Base-by-base conservation (phyloP, 2,113 vertebrate species). In the Chascanopsetta lugubris region DNA sequence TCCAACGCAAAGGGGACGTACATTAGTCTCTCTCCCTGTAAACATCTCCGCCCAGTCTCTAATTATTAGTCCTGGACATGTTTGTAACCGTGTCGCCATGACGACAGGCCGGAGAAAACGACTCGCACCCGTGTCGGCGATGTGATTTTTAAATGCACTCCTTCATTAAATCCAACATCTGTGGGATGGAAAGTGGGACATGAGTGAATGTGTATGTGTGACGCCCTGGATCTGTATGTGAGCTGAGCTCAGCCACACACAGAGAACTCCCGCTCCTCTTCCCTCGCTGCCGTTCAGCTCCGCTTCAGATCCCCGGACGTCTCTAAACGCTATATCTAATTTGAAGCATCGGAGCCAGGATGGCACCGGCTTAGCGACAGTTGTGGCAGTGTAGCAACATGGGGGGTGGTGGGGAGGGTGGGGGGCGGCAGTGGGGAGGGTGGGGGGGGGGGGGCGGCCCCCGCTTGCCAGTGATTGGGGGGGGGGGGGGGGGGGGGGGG, bases 391-490 rank as follows among this genome's bases (percentile, higher is more conserved):
- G 48, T 32, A 81, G 68, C 69, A 65, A 62, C 71, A 59, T 30
- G 18, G 30, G 32, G 63, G 56, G 76, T 11, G 47, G 45, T 58
- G 61, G 63, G 47, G 48, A 75, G 53, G 48, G 72, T n/a, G n/a
- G n/a, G n/a, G n/a, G n/a, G n/a, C n/a, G n/a, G n/a, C n/a, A n/a
- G n/a, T n/a, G n/a, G n/a, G n/a, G n/a, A n/a, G n/a, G n/a, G n/a
- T n/a, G n/a, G n/a, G n/a, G n/a, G n/a, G n/a, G n/a, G n/a, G n/a
- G n/a, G n/a, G n/a, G n/a, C n/a, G n/a, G n/a, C n/a, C n/a, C 66
- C 71, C 76, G 62, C 82, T 74, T 83, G 51, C 61, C 46, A 18
- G 49, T 67, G 69, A 86, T 87, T 77, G n/a, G n/a, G n/a, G n/a
- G n/a, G n/a, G n/a, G n/a, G n/a, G n/a, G n/a, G n/a, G n/a, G n/a